Evolutionary conservation across 2,113 vertebrate genomes (phyloP).

Genomic region (Brachyhypopomus gauderio): DNA sequence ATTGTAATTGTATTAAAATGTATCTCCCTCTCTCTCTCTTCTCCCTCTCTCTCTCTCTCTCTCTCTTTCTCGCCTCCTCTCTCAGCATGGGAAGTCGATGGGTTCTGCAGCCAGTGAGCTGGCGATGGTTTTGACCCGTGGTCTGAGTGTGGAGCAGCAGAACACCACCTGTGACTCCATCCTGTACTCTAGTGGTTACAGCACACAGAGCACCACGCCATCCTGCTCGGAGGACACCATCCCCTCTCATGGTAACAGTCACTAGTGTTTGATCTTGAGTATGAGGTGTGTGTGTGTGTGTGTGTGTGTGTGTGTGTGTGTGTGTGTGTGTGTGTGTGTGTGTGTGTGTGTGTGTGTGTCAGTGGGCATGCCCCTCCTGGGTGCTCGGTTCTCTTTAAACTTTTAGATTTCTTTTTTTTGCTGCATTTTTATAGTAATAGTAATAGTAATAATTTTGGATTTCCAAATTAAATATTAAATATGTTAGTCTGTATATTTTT

Average conservation of each 20-base stretch:
- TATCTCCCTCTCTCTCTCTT: not conserved
- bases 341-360: too few species aligned
- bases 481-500: too few species aligned
- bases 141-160: conserved; percentile 94
- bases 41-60: conserved; percentile 25
- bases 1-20: not conserved
- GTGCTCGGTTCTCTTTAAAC: too few species aligned
- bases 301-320: too few species aligned
- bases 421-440: too few species aligned
- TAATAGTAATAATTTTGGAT: too few species aligned
- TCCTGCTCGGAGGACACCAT: conserved; percentile 98
- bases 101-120: conserved; percentile 89
- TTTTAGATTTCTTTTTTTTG: too few species aligned
- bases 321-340: too few species aligned
- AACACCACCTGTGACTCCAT: conserved; percentile 96
- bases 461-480: too few species aligned
- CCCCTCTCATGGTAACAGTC: conserved; percentile 89
- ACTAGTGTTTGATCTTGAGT: too few species aligned
- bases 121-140: conserved; percentile 94
- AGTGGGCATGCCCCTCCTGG: too few species aligned
- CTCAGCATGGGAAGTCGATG: conserved; percentile 87
- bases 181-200: conserved; percentile 96
- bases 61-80: conserved; percentile 21
- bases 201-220: conserved; percentile 94
- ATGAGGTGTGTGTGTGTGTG: too few species aligned